phyloP scores from a whole-genome alignment of 2,888 invertebrate genomes.

The Parochlus steinenii region DNA sequence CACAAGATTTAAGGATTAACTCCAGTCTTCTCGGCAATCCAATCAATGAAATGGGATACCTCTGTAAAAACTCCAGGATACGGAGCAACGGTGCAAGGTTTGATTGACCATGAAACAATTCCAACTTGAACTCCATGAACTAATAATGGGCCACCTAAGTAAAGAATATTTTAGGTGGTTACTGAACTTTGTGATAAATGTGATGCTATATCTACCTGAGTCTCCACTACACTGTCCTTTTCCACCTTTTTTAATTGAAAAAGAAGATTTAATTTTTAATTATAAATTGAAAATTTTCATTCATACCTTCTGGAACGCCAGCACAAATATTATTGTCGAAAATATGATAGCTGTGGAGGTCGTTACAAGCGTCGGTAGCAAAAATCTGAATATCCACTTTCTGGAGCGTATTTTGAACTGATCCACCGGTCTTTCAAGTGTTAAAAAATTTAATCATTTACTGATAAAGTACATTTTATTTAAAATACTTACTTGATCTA shows the following conservation, averaged over 20 bases:
- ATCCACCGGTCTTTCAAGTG: no score
- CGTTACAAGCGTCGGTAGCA: conserved; percentile 17
- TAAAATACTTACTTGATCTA: background rate
- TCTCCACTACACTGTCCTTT: conserved; percentile 1
- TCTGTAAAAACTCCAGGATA: conserved; percentile 20
- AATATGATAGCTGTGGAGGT: no score
- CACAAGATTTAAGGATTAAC: no score
- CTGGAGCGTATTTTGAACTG: conserved; percentile 16
- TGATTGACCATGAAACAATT: conserved; percentile 20
- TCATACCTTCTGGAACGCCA: conserved; percentile 19
- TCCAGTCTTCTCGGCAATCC: conserved; percentile 17
- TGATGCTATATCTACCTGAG: conserved; percentile 4
- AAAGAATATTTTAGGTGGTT: background rate
- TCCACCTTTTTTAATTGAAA: background rate
- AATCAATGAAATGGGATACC: conserved; percentile 18
- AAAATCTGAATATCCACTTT: conserved; percentile 17
- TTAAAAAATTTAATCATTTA: no score
- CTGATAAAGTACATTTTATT: no score
- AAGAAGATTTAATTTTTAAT: background rate
- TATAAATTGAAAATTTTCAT: conserved; percentile 15
- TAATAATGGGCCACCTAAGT: conserved; percentile 20
- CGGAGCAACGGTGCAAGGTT: conserved; percentile 18
- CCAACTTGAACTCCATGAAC: conserved; percentile 18
- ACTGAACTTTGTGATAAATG: background rate
- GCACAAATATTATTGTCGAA: conserved; percentile 19